Percentiles rank a stretch among this genome's conserved stretches.
These are phyloP conservation scores for Globicephala melas DNA, from an alignment of 2,113 vertebrate genomes.

Conservation along the genomic window DNA sequence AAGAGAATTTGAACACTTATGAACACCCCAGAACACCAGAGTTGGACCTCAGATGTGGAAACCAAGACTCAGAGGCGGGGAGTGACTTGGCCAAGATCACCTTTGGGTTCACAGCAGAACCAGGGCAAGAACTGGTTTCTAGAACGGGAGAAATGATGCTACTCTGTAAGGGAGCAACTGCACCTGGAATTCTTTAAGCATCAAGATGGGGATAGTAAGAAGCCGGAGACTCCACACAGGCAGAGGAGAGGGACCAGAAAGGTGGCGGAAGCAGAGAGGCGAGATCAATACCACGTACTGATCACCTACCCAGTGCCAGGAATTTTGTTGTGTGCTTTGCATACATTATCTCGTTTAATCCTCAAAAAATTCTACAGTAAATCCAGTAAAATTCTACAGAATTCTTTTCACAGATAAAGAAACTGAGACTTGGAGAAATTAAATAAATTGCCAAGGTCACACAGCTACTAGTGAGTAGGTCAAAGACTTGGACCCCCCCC, in stretches of 20 bases:
- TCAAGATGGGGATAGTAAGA: not conserved
- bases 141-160: not conserved
- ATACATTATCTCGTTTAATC: not conserved
- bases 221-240: not conserved
- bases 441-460: not conserved
- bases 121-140: not conserved
- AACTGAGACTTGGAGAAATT: not conserved
- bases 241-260: not conserved
- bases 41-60: not conserved
- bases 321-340: not conserved
- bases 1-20: not conserved
- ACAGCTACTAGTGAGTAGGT: not conserved
- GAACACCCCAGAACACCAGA: not conserved
- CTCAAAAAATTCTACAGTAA: not conserved
- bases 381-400: not conserved
- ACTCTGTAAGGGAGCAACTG: no score
- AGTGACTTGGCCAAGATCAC: not conserved
- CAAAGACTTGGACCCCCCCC: not conserved
- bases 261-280: no score
- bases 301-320: not conserved
- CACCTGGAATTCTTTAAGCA: not conserved
- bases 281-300: not conserved
- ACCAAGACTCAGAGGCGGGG: not conserved
- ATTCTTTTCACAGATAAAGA: not conserved
- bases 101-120: not conserved